Evolutionary conservation across 2,888 invertebrate genomes (phyloP).

Genomic region (Adelognathus sp.): DNA sequence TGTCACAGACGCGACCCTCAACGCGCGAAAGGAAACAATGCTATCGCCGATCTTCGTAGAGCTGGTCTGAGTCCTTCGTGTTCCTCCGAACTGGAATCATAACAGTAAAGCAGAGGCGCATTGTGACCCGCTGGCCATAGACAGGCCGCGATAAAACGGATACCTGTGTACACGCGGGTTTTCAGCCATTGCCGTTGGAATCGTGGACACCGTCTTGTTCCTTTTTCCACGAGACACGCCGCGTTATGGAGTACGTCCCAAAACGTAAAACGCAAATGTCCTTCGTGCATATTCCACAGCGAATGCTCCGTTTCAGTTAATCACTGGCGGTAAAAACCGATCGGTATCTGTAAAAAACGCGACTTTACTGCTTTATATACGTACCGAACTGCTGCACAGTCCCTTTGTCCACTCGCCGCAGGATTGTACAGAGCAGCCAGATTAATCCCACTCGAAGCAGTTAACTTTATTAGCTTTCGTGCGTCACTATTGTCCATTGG

Average conservation of each 20-base stretch:
- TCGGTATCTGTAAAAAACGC: not conserved
- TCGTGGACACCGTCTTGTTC: conserved; percentile 6
- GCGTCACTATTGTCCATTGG: not conserved
- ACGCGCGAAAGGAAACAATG: conserved; percentile 47
- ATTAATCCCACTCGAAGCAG: not conserved
- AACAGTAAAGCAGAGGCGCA: conserved; percentile 50
- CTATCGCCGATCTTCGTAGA: conserved; percentile 44
- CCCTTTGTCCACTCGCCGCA: not conserved
- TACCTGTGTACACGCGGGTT: not conserved
- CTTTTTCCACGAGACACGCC: conserved; percentile 4
- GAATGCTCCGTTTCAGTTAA: conserved; percentile 6
- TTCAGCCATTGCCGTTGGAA: not conserved
- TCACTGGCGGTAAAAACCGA: conserved; percentile 13
- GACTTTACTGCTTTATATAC: not conserved
- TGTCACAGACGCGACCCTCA: not conserved
- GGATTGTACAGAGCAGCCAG: not conserved
- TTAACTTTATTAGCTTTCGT: not conserved
- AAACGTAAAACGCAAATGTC: not conserved
- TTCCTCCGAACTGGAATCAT: conserved; percentile 25
- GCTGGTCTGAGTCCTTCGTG: conserved; percentile 36
- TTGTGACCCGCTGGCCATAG: conserved; percentile 22
- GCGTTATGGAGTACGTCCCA: not conserved
- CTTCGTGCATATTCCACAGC: not conserved
- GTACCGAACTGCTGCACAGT: not conserved
- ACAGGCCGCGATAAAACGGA: conserved; percentile 22